Base-by-base conservation (phyloP, 92 coral and sea anemone genomes). In the Desmophyllum pertusum region DNA sequence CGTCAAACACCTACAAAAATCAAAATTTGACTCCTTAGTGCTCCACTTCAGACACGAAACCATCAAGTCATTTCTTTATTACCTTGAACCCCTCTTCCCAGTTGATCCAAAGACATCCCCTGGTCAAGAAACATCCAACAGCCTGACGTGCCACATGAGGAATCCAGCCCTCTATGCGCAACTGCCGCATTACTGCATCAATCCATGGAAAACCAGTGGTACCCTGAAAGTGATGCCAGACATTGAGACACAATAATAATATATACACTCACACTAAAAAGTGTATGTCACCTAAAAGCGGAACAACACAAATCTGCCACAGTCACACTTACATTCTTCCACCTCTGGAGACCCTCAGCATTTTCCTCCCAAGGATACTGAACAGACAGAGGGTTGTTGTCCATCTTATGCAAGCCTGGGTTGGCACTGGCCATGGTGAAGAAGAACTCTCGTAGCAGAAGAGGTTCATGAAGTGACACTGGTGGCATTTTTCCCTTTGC, bases 1-100 rank as follows among this genome's bases (percentile, higher is more conserved):
- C 94, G 30, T 89, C 94, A 75, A 94, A 94, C 64, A 92, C 84
- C 95, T 92, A 52, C 31, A 65, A 6, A 19, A 52, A 39, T 10
- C 65, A 91, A 52, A n/a, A 70, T 31, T 36, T 31, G 1, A 37
- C 61, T 48, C 27, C 7, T 73, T 18, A 73, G 29, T 45, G 25
- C 61, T 33, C 61, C 4, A 15, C 27, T 46, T 6, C 10, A 30
- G n/a, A 29, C 25, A 46, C 38, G 31, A 45, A 73, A n/a, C 39
- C 41, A 29, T 0, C 36, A 4, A 29, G 13, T 11, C 25, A 17
- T 18, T 27, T 4, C 19, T 46, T 46, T 30, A 59, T 14, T 37
- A 89, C 94, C 89, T 94, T 94, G 68, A 81, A 93, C 10, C 98
- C 96, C 79, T 92, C 94, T 83, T 92, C 93, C 96, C 98, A 94